These are phyloP conservation scores for Pleuronectes platessa DNA, from an alignment of 2,113 vertebrate species.

Conservation along the genomic window DNA sequence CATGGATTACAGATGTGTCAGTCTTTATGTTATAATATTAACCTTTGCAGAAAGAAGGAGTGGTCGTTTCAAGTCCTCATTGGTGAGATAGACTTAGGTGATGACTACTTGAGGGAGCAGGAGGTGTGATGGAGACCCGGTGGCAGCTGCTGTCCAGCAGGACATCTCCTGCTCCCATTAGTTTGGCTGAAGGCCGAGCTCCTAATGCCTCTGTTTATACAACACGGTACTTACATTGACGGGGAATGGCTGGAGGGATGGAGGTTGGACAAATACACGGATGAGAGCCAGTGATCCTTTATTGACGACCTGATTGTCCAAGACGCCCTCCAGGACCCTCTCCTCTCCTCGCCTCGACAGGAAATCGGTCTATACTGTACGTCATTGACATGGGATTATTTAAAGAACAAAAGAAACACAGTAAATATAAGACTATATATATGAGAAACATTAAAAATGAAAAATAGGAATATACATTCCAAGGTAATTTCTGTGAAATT, in stretches of 20 bases:
- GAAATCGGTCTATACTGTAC: slow-evolving; percentile 58
- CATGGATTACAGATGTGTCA: slow-evolving; percentile 36
- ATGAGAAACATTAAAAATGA: slow-evolving; percentile 56
- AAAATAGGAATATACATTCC: slow-evolving; percentile 84
- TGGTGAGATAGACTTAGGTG: slow-evolving; percentile 15
- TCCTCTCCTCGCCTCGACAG: slow-evolving; percentile 50
- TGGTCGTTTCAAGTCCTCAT: slow-evolving; percentile 2
- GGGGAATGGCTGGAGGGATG: slow-evolving; percentile 32
- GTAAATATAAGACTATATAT: slow-evolving; percentile 63
- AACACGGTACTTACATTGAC: slow-evolving; percentile 57
- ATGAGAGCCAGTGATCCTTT: slow-evolving; percentile 48
- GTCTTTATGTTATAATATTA: slow-evolving; percentile 49
- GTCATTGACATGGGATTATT: slow-evolving; percentile 68
- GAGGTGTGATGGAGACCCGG: slow-evolving; percentile 48
- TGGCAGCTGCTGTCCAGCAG: slow-evolving; percentile 68
- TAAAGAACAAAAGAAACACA: slow-evolving; percentile 63
- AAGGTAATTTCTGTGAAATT: slow-evolving; percentile 90
- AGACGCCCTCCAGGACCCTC: slow-evolving; percentile 54
- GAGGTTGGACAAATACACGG: slow-evolving; percentile 35
- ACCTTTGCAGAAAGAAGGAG: slow-evolving; percentile 18
- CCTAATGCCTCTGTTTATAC: slow-evolving; percentile 64
- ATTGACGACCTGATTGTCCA: slow-evolving; percentile 68
- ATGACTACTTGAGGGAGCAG: slow-evolving; percentile 49
- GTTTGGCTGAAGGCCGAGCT: slow-evolving; percentile 48
- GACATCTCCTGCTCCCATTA: slow-evolving; percentile 50